Percentiles rank a stretch among this genome's conserved stretches.
phyloP scores from a whole-genome alignment of 2,113 vertebrate species.

The Silurus glanis region DNA sequence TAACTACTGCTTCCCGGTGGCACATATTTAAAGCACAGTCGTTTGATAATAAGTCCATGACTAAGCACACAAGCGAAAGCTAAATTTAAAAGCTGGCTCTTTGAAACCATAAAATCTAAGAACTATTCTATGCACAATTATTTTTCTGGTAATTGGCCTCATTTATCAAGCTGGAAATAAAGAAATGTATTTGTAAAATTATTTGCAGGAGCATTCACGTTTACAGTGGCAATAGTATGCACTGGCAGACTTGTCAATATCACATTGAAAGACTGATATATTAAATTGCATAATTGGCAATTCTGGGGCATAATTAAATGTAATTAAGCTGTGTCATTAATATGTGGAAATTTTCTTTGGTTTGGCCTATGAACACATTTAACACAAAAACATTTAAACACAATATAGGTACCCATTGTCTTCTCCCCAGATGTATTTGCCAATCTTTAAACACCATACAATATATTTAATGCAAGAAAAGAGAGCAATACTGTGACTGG shows the following conservation, averaged over 20 bases:
- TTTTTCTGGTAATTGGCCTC: neutral
- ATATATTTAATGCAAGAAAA: neutral
- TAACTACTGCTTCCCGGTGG: constrained; percentile 29
- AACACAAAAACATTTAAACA: neutral
- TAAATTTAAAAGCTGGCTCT: neutral
- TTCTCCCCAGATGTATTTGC: neutral
- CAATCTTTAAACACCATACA: neutral
- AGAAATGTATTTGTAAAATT: neutral
- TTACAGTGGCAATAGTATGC: neutral
- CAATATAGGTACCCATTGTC: neutral
- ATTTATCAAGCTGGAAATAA: neutral
- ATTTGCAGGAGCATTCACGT: neutral
- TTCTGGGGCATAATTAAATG: neutral
- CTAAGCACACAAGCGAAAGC: neutral
- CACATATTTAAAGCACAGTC: neutral
- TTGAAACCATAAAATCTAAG: neutral
- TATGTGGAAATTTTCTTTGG: neutral
- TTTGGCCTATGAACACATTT: neutral
- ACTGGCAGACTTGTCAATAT: neutral
- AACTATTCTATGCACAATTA: neutral
- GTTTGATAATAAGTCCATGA: neutral
- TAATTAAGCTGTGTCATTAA: neutral
- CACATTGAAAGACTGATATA: neutral
- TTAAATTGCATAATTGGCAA: no score
- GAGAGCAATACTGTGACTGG: neutral